These are phyloP conservation scores for Nansenia antarctica DNA, from an alignment of 2,113 vertebrate species.

Conservation along the genomic window DNA sequence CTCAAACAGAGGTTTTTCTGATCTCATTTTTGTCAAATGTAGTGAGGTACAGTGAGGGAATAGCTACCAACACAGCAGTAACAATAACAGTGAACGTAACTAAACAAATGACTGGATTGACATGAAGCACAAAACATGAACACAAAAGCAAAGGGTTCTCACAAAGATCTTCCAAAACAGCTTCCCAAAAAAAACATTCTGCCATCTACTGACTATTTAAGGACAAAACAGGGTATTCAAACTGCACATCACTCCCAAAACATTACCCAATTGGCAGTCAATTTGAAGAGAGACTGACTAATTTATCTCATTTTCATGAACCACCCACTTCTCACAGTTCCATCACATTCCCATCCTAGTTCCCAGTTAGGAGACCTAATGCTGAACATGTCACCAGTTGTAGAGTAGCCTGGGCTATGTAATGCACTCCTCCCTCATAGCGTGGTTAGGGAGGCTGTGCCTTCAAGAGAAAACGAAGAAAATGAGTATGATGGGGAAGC, in stretches of 20 bases:
- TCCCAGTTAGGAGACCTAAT: not conserved
- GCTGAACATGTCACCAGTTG: not conserved
- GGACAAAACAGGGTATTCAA: not conserved
- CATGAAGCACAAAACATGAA: not conserved
- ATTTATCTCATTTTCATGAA: not conserved
- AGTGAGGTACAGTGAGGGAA: conserved; percentile 10
- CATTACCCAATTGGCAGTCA: not conserved
- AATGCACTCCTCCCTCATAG: not conserved
- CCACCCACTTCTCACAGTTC: not conserved
- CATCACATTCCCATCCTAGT: no score
- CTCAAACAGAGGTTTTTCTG: conserved; percentile 14
- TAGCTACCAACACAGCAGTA: not conserved
- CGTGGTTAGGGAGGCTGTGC: not conserved
- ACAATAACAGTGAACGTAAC: not conserved
- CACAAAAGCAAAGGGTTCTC: no score
- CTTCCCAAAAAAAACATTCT: not conserved
- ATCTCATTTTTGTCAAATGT: conserved; percentile 20
- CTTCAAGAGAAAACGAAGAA: conserved; percentile 18
- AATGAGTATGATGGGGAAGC: conserved; percentile 1
- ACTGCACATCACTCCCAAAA: not conserved
- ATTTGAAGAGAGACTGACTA: not conserved
- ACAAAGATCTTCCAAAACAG: not conserved
- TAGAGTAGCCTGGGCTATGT: not conserved
- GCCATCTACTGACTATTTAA: no score
- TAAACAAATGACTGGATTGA: not conserved